Conservation (phyloP, 37 sponge, comb jelly and placozoan genomes). For the Hexactinellida sp. region DNA sequence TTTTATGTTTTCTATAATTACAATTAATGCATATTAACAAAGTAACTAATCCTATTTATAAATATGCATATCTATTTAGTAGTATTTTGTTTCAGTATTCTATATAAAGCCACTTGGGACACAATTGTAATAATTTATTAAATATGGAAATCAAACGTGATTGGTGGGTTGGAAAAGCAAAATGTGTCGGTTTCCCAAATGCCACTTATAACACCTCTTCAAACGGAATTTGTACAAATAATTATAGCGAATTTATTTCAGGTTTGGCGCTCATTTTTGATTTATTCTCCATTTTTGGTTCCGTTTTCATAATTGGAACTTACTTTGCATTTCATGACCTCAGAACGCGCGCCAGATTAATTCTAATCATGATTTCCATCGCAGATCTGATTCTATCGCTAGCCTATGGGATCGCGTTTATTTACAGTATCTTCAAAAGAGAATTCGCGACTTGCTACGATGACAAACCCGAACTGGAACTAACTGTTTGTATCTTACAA, state of each 20-base stretch:
- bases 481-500: not conserved
- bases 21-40: not conserved
- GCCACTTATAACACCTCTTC: not conserved
- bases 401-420: not conserved
- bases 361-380: not conserved
- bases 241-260: not conserved
- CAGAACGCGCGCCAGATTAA: not conserved
- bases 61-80: not conserved
- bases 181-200: not conserved
- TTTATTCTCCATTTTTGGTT: not conserved
- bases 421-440: not conserved
- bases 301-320: not conserved
- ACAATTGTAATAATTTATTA: not conserved
- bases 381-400: not conserved
- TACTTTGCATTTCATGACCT: not conserved
- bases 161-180: constrained; percentile 1
- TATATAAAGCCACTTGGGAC: not conserved
- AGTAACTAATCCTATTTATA: not conserved
- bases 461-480: not conserved
- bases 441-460: not conserved
- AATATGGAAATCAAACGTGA: not conserved
- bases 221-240: not conserved
- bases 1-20: too few relatives aligned
- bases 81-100: not conserved
- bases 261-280: not conserved